Evolutionary conservation across 1,140 invertebrate species (phyloP), one percentile per base, ranked within the genome.

Genomic region (Cydia fagiglandana): DNA sequence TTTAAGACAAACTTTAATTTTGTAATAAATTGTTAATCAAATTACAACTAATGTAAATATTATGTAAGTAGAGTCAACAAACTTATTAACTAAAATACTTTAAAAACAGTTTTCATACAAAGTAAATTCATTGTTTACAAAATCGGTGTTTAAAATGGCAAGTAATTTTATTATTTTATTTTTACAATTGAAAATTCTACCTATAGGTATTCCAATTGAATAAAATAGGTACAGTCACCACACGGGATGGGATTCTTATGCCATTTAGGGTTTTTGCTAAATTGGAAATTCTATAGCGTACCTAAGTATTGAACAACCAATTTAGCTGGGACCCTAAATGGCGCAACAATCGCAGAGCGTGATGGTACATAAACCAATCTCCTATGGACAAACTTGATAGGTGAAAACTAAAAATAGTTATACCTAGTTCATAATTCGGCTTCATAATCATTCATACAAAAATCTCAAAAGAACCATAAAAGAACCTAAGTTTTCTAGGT

Each of bases 71-170:
- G 83, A 73, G 56, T 79, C 79, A 73, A 82, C 78, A 82, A 82
- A 76, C 79, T 78, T 85, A 85, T 50, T 15, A 76, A 64, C 79
- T 85, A 85, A 68, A 86, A 86, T 86, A 86, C 83, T 84, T 80
- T 80, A 41, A 80, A 81, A 77, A 76, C 47, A 9, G 17, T 50
- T 77, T 73, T 61, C 64, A 73, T 78, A 66, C 74, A 80, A 81
- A 79, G 77, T 81, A 80, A 83, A 83, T 78, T 80, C 80, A 64
- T 77, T 70, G 41, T 74, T 75, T 78, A 70, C 73, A 75, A 38
- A 38, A 10, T 79, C 77, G 50, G 56, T 73, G 75, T 68, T 73
- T n/a, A 24, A 30, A 74, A 76, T 70, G 78, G 80, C 80, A 81
- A 79, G 80, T 75, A 70, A n/a, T 68, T 68, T 45, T 12, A 12